Conservation (phyloP, 2,113 vertebrate genomes). For the Tonatia bakeri region DNA sequence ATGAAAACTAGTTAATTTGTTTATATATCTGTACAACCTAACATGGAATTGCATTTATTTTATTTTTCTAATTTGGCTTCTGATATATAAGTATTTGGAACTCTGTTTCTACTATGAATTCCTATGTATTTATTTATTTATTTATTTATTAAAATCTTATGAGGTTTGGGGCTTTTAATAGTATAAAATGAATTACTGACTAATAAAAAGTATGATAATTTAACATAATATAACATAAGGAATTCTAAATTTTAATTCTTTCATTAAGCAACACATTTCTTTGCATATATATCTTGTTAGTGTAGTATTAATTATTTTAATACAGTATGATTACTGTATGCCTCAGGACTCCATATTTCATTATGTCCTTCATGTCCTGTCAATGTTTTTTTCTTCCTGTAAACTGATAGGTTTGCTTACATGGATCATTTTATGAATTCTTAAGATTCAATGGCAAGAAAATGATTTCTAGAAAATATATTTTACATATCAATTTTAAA, state of each 20-base stretch:
- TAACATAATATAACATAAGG: background rate
- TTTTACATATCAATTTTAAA: background rate
- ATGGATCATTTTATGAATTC: background rate
- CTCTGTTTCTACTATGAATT: background rate
- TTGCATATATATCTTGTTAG: background rate
- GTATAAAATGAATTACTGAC: background rate
- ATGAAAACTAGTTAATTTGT: background rate
- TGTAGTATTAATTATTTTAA: background rate
- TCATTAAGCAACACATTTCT: background rate
- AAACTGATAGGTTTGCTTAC: background rate
- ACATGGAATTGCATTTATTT: background rate
- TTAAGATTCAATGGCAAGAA: background rate
- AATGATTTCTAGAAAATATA: background rate
- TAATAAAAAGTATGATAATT: background rate
- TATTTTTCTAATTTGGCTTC: background rate
- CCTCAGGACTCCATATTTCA: background rate
- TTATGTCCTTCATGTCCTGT: background rate
- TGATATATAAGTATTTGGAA: background rate
- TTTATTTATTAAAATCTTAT: background rate
- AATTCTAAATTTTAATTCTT: background rate
- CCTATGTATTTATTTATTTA: background rate
- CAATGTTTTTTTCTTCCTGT: background rate
- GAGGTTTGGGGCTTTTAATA: background rate
- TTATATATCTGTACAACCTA: background rate
- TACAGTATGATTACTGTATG: background rate